These are phyloP conservation scores for Cuniculus paca DNA, from an alignment of 2,797 vertebrate genomes.

Conservation along the genomic window DNA sequence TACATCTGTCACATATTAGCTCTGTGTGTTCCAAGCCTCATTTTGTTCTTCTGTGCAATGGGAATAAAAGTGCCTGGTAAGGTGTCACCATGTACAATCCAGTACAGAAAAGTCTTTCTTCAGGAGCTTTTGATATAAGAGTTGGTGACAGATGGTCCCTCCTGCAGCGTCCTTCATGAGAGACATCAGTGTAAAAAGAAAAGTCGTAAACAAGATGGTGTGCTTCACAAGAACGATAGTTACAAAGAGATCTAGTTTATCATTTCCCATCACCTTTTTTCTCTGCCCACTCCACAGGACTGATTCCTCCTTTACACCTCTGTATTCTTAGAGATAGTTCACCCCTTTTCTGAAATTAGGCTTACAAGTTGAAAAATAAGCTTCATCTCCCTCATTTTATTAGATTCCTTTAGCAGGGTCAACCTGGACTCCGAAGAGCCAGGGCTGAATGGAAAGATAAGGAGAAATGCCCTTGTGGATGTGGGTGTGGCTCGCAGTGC, in stretches of 20 bases:
- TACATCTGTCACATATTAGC: no score
- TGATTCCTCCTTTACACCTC: not conserved
- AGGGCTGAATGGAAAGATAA: not conserved
- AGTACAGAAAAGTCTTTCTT: not conserved
- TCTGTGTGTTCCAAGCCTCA: no score
- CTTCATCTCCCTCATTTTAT: not conserved
- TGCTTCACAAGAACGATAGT: no score
- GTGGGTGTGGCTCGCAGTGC: not conserved
- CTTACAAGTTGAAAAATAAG: not conserved
- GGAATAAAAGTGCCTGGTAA: not conserved
- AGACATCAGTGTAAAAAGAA: not conserved
- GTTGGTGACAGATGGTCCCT: not conserved
- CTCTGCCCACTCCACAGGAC: not conserved
- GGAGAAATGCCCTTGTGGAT: not conserved
- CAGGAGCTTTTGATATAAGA: not conserved
- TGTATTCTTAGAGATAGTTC: not conserved
- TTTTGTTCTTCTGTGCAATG: no score
- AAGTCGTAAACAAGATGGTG: not conserved
- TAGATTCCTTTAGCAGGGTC: not conserved
- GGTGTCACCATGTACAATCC: not conserved
- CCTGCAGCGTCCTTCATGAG: not conserved
- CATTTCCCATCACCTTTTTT: not conserved
- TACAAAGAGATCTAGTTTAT: not conserved
- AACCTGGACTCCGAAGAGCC: not conserved
- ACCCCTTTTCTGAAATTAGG: not conserved